Evolutionary conservation across 2,797 vertebrate genomes (phyloP).

Genomic region (Huso huso): DNA sequence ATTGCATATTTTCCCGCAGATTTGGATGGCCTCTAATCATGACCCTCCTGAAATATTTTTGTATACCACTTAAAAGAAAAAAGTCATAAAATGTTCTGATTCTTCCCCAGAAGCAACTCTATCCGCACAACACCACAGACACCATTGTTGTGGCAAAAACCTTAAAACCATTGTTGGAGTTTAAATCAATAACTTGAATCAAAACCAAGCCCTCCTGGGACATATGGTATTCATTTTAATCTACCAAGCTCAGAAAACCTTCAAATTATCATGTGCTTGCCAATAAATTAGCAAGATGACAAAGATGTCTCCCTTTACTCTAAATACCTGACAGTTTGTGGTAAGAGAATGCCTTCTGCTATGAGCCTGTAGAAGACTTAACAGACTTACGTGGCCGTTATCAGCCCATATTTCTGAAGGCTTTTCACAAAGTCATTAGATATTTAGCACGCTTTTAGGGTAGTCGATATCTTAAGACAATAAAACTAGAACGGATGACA

Average conservation of each 20-base stretch:
- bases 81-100: too few species aligned
- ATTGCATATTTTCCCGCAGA: too few species aligned
- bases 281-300: neutral
- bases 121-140: neutral
- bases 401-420: neutral
- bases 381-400: neutral
- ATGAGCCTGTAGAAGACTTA: neutral
- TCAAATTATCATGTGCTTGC: neutral
- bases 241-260: neutral
- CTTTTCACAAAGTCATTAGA: slow-evolving; percentile 24
- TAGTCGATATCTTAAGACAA: slow-evolving; percentile 28
- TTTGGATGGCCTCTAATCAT: too few species aligned
- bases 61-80: too few species aligned
- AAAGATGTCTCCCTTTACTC: neutral
- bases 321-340: slow-evolving; percentile 2
- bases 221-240: neutral
- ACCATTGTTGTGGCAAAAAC: neutral
- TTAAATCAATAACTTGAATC: neutral
- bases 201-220: neutral
- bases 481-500: slow-evolving; percentile 17
- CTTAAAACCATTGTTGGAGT: neutral
- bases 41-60: too few species aligned
- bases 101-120: too few species aligned
- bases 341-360: neutral
- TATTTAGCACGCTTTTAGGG: slow-evolving; percentile 35